phyloP scores from a whole-genome alignment of 2,113 vertebrate species.

The Podarcis raffonei region DNA sequence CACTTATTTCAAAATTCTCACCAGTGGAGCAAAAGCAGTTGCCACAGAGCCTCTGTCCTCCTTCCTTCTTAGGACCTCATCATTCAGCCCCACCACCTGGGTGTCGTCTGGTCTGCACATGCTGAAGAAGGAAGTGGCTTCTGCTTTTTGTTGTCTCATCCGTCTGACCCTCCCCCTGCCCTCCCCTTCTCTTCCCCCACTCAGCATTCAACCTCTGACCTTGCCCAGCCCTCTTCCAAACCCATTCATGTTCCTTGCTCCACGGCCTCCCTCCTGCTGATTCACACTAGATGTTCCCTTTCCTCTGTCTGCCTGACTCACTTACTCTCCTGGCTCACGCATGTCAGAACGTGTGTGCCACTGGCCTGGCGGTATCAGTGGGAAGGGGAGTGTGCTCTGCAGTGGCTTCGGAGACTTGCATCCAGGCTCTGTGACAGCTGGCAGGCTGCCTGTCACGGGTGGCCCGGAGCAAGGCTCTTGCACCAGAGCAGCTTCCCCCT shows the following conservation, averaged over 20 bases:
- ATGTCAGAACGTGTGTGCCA: not conserved
- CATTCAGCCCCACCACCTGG: not conserved
- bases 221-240: not conserved
- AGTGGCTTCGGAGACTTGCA: not conserved
- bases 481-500: not conserved
- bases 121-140: not conserved
- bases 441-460: not conserved
- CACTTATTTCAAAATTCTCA: not conserved
- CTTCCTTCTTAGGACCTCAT: not conserved
- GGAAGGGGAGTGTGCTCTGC: not conserved
- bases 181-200: not conserved
- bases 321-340: not conserved
- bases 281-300: constrained; percentile 16
- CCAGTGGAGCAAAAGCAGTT: not conserved
- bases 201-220: not conserved
- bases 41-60: not conserved
- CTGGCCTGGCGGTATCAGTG: not conserved
- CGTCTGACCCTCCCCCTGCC: not conserved
- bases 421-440: not conserved
- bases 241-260: not conserved
- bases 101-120: not conserved
- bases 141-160: not conserved
- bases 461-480: not conserved
- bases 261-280: not conserved
- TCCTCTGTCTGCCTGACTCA: not conserved